Conservation (phyloP, 2,888 invertebrate genomes). For the Emmelina monodactyla region DNA sequence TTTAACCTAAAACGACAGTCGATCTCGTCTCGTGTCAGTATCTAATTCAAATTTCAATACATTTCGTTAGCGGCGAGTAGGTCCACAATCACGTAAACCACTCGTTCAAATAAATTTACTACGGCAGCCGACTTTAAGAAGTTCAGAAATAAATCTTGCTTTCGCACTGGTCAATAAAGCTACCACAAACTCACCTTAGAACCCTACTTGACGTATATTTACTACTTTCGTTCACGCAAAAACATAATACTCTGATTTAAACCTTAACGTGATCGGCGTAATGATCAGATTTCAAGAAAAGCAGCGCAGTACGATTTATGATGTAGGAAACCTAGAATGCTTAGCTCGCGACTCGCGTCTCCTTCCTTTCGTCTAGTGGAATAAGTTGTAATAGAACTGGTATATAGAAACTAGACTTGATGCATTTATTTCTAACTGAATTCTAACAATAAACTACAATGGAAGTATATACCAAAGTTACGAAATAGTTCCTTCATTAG, state of each 20-base stretch:
- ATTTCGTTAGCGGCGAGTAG: too few relatives aligned
- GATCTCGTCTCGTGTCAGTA: too few relatives aligned
- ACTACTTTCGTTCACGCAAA: background rate
- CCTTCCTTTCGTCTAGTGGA: background rate
- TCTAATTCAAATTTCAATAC: too few relatives aligned
- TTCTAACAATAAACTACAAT: too few relatives aligned
- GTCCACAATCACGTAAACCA: too few relatives aligned
- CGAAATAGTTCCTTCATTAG: too few relatives aligned
- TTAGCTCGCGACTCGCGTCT: background rate
- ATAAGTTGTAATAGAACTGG: background rate
- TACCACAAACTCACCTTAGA: slow-evolving; percentile 17
- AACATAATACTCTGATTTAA: background rate
- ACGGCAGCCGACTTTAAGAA: too few relatives aligned
- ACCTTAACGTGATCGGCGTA: background rate
- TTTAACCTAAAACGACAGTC: too few relatives aligned
- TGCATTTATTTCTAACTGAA: background rate
- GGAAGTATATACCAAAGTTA: too few relatives aligned
- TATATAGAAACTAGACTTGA: background rate
- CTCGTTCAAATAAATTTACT: too few relatives aligned
- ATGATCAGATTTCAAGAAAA: background rate
- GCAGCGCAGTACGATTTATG: background rate
- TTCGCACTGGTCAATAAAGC: slow-evolving; percentile 22
- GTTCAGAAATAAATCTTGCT: slow-evolving; percentile 23
- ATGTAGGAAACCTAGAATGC: slow-evolving; percentile 3
- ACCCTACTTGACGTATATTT: slow-evolving; percentile 1